phyloP scores from a whole-genome alignment of 2,113 vertebrate genomes.

The Platichthys stellatus region DNA sequence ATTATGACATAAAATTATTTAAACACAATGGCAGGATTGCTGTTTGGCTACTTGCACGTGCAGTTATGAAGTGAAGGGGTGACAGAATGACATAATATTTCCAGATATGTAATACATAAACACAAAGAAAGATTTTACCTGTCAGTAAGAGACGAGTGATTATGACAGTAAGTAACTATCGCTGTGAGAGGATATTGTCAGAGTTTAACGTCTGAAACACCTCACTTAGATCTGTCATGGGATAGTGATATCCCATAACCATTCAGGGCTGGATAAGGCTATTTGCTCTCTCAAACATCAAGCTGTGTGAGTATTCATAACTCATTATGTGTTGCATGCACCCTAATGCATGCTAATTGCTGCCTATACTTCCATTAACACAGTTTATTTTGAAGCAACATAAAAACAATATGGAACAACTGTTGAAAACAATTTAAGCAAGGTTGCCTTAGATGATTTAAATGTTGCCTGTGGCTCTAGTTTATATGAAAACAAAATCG shows the following conservation, averaged over 20 bases:
- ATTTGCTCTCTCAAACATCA: constrained; percentile 61
- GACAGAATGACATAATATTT: constrained; percentile 58
- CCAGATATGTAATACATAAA: constrained; percentile 34
- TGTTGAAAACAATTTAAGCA: constrained; percentile 16
- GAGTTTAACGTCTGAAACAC: constrained; percentile 42
- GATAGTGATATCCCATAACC: constrained; percentile 42
- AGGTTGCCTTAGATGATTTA: background rate
- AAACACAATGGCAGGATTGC: constrained; percentile 49
- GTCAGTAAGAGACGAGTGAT: constrained; percentile 41
- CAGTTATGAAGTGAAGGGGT: constrained; percentile 30
- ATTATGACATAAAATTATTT: constrained; percentile 61
- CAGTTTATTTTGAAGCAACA: constrained; percentile 29
- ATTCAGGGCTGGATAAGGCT: constrained; percentile 37
- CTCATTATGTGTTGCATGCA: constrained; percentile 59
- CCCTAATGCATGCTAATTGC: constrained; percentile 73
- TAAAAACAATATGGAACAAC: constrained; percentile 37
- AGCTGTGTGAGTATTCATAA: constrained; percentile 61
- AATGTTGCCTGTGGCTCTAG: background rate
- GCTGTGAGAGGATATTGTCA: constrained; percentile 34
- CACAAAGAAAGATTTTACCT: constrained; percentile 41
- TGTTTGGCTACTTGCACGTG: constrained; percentile 49
- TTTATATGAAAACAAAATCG: constrained; percentile 27
- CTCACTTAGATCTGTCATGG: constrained; percentile 60
- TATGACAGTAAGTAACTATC: constrained; percentile 45
- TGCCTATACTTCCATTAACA: constrained; percentile 58